Percentiles rank a stretch among this genome's conserved stretches.
These are phyloP conservation scores for Remorina albescens DNA, from an alignment of 2,797 vertebrate genomes.

Conservation along the genomic window DNA sequence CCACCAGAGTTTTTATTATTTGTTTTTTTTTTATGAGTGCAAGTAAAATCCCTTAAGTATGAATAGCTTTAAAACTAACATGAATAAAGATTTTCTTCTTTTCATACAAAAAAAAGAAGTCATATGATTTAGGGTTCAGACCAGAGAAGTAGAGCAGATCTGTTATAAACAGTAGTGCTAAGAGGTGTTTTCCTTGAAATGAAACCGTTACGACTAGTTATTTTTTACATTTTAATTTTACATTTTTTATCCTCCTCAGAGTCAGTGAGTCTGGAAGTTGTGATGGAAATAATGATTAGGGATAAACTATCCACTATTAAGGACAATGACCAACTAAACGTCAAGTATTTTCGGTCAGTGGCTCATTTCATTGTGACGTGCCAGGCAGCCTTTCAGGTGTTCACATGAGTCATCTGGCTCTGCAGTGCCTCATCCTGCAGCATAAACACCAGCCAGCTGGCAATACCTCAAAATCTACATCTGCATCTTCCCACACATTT, in stretches of 20 bases:
- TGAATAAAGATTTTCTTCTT: slow-evolving; percentile 5
- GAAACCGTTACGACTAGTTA: not conserved
- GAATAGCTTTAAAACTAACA: slow-evolving; percentile 13
- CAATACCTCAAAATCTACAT: slow-evolving; percentile 18
- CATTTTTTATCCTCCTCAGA: slow-evolving; percentile 14
- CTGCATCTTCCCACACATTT: slow-evolving; percentile 17
- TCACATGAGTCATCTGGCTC: slow-evolving; percentile 37
- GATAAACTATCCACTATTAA: not conserved
- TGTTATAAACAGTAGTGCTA: not conserved
- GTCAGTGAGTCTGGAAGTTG: slow-evolving; percentile 16
- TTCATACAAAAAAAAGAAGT: not conserved
- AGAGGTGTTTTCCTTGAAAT: not conserved
- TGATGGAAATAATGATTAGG: not conserved
- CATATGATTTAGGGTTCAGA: not conserved
- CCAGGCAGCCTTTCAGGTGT: slow-evolving; percentile 26
- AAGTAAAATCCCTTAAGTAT: slow-evolving; percentile 13
- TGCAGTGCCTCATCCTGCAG: not conserved
- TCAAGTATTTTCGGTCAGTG: slow-evolving; percentile 13
- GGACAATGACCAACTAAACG: not conserved
- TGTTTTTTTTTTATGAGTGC: slow-evolving; percentile 28
- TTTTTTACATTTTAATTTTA: slow-evolving; percentile 3
- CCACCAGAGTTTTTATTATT: slow-evolving; percentile 51
- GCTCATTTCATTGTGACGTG: slow-evolving; percentile 18
- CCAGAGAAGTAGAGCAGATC: not conserved
- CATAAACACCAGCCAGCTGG: slow-evolving; percentile 20